Evolutionary conservation across 1,140 invertebrate genomes (phyloP), one percentile per base, ranked within the genome.

Genomic region (Callitettix versicolor): DNA sequence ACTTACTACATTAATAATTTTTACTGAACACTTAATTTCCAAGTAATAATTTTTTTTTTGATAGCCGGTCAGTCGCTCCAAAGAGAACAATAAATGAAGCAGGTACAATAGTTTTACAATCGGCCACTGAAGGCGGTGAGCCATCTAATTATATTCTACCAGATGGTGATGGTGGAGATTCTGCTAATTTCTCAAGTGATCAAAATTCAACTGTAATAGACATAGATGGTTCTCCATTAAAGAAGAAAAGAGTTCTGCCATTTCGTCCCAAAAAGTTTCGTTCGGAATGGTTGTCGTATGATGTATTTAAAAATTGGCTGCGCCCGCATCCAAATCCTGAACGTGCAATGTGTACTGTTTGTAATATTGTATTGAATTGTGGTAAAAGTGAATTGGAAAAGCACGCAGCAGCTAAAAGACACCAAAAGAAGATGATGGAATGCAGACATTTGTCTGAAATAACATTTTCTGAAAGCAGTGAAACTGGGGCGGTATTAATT

Each of bases 311-410:
- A 56, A 58, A 62, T 44, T 65, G 64, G 64, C 52, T 65, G 14
- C 9, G 58, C 34, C 60, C 62, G 9, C 64, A 65, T 52, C 53
- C 63, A 34, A 47, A 55, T 34, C 49, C 60, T 15, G 62, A 65
- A 43, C 54, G 55, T 38, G 62, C 62, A 11, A 56, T 59, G 34
- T 67, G 65, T 50, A 60, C 60, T n/a, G 63, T 59, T 40, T 67
- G 65, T 44, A 60, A 64, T 57, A 62, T 58, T 50, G 62, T 64
- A 26, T 56, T 67, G 15, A 62, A 63, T 42, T 60, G 61, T 22
- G 65, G 65, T 11, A 66, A 67, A 54, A 66, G 64, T 58, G 65
- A 67, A 42, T 51, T 67, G 26, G 62, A 66, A 52, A 67, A 67
- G 46, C 65, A 67, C 58, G 62, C 63, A 22, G 56, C 60, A n/a